Evolutionary conservation across 1,140 invertebrate species (phyloP).

Genomic region (Heterodera schachtii): DNA sequence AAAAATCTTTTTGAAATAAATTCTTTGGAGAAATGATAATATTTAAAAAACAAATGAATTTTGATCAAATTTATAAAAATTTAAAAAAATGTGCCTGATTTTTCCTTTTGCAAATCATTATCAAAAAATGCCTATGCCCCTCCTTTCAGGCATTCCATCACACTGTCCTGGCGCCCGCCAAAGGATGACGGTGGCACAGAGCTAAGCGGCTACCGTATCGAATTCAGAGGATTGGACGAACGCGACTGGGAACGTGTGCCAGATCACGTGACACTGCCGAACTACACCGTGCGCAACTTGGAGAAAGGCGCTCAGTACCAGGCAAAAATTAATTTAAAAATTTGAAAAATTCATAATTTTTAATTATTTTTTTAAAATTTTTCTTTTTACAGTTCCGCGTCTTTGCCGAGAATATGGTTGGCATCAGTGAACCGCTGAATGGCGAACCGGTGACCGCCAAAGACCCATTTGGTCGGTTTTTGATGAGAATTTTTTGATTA

Average conservation of each 20-base stretch:
- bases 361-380: too few species aligned
- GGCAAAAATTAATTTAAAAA: neutral
- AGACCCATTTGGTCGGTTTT: conserved; percentile 82
- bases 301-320: conserved; percentile 90
- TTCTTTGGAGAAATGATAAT: too few species aligned
- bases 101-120: neutral
- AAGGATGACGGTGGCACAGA: conserved; percentile 91
- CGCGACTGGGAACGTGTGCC: conserved; percentile 82
- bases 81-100: neutral
- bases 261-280: conserved; percentile 84
- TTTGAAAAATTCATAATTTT: too few species aligned
- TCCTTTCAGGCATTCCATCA: conserved; percentile 75
- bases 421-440: conserved; percentile 87
- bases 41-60: too few species aligned
- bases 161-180: conserved; percentile 88
- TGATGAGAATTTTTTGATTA: conserved; percentile 33
- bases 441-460: conserved; percentile 87
- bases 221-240: conserved; percentile 83
- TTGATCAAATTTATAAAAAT: too few species aligned
- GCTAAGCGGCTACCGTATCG: conserved; percentile 87
- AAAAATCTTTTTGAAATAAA: too few species aligned
- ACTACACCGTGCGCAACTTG: conserved; percentile 85
- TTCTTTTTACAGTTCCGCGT: conserved; percentile 76
- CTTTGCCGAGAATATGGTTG: conserved; percentile 93
- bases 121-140: too few species aligned